phyloP scores from a whole-genome alignment of 2,888 invertebrate species.

The Sclerodermus sp. region DNA sequence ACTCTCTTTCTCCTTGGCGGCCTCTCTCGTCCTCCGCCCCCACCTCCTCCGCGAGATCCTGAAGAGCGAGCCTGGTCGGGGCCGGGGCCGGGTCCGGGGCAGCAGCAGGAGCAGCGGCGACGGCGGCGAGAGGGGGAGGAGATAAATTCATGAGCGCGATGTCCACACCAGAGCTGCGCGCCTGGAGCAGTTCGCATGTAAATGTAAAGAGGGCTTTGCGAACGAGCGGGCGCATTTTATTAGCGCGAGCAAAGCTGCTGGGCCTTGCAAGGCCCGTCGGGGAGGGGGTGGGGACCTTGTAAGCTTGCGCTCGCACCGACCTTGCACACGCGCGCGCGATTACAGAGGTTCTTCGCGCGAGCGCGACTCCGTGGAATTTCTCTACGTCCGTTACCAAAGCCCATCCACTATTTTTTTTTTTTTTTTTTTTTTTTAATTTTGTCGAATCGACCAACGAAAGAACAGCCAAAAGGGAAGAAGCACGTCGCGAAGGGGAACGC shows the following conservation, averaged over 20 bases:
- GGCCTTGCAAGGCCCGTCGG: too few relatives aligned
- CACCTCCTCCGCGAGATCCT: not conserved
- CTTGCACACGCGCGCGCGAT: slow-evolving; percentile 33
- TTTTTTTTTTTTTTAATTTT: too few relatives aligned
- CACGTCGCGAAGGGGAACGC: too few relatives aligned
- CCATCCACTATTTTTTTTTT: not conserved
- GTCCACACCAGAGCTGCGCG: slow-evolving; percentile 30
- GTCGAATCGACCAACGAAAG: too few relatives aligned
- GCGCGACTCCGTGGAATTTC: not conserved
- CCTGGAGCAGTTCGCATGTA: slow-evolving; percentile 33
- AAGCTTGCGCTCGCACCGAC: slow-evolving; percentile 33
- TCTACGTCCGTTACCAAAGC: not conserved
- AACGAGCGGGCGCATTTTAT: slow-evolving; percentile 10
- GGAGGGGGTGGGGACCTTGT: slow-evolving; percentile 21
- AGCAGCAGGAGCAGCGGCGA: not conserved
- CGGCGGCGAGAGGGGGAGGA: slow-evolving; percentile 12
- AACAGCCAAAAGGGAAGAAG: too few relatives aligned
- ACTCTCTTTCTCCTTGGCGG: slow-evolving; percentile 8
- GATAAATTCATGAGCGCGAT: slow-evolving; percentile 40
- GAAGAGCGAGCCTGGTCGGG: not conserved
- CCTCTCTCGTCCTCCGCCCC: not conserved
- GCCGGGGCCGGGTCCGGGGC: not conserved
- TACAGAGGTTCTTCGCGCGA: slow-evolving; percentile 29
- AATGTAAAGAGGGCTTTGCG: slow-evolving; percentile 34
- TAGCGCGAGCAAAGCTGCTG: slow-evolving; percentile 18